These are phyloP conservation scores for Stenodera caucasica DNA, from an alignment of 2,888 invertebrate genomes.

Conservation along the genomic window DNA sequence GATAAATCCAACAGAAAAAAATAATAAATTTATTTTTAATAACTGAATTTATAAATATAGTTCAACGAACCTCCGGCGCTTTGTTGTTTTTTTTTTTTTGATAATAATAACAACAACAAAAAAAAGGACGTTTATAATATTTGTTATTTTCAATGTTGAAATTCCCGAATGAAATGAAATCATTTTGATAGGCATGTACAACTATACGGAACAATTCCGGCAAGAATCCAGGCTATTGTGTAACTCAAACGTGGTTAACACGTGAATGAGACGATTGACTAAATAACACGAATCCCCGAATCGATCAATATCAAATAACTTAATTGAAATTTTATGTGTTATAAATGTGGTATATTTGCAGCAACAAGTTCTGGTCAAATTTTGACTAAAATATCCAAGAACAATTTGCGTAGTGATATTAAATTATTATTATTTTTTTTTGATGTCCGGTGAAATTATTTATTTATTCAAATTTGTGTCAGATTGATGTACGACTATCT, in stretches of 20 bases:
- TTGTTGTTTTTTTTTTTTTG: neutral
- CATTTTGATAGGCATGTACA: constrained; percentile 8
- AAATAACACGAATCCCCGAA: neutral
- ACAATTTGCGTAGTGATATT: neutral
- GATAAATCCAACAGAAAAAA: too few relatives aligned
- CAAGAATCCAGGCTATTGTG: neutral
- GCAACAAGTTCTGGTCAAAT: neutral
- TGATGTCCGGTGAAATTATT: too few relatives aligned
- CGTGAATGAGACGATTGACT: constrained; percentile 5
- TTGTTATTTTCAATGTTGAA: too few relatives aligned
- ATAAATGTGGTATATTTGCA: neutral
- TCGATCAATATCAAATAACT: constrained; percentile 1
- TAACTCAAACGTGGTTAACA: constrained; percentile 4
- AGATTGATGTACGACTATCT: neutral
- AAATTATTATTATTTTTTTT: too few relatives aligned
- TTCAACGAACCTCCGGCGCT: neutral
- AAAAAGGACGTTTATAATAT: neutral
- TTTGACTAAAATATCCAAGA: constrained; percentile 1
- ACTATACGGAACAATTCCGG: constrained; percentile 12
- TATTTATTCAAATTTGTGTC: neutral
- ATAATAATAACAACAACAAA: too few relatives aligned
- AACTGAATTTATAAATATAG: neutral
- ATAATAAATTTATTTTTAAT: too few relatives aligned
- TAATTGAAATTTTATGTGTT: neutral
- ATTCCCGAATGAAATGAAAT: neutral